Conservation (phyloP, 2,888 invertebrate species). For the Melanchra persicariae region DNA sequence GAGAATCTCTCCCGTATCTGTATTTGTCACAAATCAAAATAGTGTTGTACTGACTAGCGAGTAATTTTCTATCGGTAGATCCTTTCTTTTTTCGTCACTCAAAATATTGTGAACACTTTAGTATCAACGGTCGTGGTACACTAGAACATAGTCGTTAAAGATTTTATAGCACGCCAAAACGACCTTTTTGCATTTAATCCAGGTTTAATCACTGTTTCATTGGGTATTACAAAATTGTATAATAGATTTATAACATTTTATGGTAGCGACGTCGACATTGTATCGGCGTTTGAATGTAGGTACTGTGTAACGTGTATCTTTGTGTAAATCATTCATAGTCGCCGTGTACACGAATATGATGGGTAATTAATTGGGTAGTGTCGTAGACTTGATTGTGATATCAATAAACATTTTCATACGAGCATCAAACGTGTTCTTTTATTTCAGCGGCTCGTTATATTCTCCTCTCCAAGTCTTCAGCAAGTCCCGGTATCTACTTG, state of each 20-base stretch:
- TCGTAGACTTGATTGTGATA: conserved; percentile 91
- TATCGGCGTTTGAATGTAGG: conserved; percentile 75
- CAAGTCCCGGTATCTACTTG: background rate
- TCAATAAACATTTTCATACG: conserved; percentile 91
- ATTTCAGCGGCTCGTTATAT: conserved; percentile 53
- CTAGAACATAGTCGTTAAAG: conserved; percentile 75
- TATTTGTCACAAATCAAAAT: conserved; percentile 72
- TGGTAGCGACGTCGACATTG: conserved; percentile 71
- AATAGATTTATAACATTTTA: conserved; percentile 72
- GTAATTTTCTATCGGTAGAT: conserved; percentile 77
- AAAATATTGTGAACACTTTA: conserved; percentile 69
- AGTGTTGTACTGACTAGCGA: conserved; percentile 81
- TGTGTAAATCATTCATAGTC: conserved; percentile 84
- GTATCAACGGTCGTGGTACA: conserved; percentile 69
- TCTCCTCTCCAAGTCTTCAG: conserved; percentile 1
- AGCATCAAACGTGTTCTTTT: conserved; percentile 82
- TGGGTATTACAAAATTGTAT: conserved; percentile 72
- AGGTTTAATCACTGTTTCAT: conserved; percentile 76
- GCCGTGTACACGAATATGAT: conserved; percentile 84
- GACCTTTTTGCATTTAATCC: conserved; percentile 81
- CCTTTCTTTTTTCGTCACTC: conserved; percentile 70
- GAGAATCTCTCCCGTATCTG: conserved; percentile 54
- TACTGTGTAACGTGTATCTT: conserved; percentile 78
- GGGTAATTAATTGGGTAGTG: conserved; percentile 87
- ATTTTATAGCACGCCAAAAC: conserved; percentile 82